Conservation (phyloP, 2,113 vertebrate species). For the Seriola rivoliana region DNA sequence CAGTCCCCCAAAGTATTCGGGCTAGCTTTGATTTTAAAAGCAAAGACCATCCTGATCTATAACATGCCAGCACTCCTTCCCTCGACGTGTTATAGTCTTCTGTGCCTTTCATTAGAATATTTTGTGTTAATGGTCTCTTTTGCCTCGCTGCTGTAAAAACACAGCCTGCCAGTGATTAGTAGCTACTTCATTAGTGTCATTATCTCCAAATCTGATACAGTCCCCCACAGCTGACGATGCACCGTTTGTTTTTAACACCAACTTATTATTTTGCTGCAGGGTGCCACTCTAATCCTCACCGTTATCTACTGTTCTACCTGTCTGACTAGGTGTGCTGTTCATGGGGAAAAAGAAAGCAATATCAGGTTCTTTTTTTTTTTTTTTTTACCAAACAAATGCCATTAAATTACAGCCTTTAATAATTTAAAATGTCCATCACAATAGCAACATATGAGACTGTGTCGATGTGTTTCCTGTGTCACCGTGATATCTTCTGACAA, state of each 20-base stretch:
- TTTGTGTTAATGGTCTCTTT: constrained; percentile 1
- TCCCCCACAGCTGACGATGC: background rate
- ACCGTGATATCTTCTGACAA: background rate
- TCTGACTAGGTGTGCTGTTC: background rate
- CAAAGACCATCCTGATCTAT: background rate
- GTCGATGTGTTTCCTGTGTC: background rate
- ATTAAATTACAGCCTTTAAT: constrained; percentile 4
- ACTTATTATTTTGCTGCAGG: constrained; percentile 17
- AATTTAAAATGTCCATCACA: background rate
- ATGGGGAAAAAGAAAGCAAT: background rate
- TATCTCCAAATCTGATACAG: constrained; percentile 21
- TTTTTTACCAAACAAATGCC: background rate
- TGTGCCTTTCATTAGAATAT: background rate
- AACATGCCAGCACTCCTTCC: background rate
- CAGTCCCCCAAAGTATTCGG: background rate
- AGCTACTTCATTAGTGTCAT: constrained; percentile 22
- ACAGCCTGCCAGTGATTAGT: background rate
- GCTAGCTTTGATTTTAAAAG: background rate
- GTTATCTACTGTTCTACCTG: background rate
- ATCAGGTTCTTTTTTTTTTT: background rate
- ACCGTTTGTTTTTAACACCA: background rate
- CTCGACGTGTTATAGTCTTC: background rate
- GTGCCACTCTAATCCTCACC: background rate
- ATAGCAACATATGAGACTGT: background rate
- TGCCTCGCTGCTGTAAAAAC: constrained; percentile 1